Evolutionary conservation across 2,888 invertebrate species (phyloP).

Genomic region (Myopa tessellatipennis): DNA sequence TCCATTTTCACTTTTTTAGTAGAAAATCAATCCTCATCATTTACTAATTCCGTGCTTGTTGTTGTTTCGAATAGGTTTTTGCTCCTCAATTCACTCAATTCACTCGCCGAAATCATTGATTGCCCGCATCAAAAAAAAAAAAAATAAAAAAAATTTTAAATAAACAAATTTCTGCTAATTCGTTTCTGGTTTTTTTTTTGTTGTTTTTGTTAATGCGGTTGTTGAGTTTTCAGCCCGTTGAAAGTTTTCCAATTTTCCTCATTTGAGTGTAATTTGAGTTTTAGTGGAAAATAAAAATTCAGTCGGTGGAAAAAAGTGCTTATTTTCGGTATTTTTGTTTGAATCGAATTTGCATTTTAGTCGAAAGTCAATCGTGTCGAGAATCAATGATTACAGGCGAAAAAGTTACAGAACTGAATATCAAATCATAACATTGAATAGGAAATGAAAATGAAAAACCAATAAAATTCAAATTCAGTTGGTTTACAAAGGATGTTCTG

Average conservation of each 20-base stretch:
- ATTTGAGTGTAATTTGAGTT: constrained; percentile 42
- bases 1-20: neutral
- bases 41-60: neutral
- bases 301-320: neutral
- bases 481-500: too few species aligned
- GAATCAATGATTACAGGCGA: too few species aligned
- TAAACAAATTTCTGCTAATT: constrained; percentile 39
- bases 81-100: neutral
- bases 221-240: constrained; percentile 37
- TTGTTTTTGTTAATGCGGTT: constrained; percentile 37
- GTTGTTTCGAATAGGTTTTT: neutral
- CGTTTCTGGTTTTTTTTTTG: constrained; percentile 27
- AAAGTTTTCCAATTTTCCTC: constrained; percentile 34
- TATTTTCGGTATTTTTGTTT: too few species aligned
- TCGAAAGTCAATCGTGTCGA: too few species aligned
- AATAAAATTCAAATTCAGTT: too few species aligned
- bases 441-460: too few species aligned
- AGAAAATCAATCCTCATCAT: neutral
- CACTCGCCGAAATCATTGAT: neutral
- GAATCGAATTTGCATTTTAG: too few species aligned
- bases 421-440: too few species aligned
- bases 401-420: too few species aligned
- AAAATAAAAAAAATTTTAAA: too few species aligned
- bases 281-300: constrained; percentile 13
- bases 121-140: too few species aligned